Conservation (phyloP, 2,113 vertebrate species). For the Dryoscopus gambensis region DNA sequence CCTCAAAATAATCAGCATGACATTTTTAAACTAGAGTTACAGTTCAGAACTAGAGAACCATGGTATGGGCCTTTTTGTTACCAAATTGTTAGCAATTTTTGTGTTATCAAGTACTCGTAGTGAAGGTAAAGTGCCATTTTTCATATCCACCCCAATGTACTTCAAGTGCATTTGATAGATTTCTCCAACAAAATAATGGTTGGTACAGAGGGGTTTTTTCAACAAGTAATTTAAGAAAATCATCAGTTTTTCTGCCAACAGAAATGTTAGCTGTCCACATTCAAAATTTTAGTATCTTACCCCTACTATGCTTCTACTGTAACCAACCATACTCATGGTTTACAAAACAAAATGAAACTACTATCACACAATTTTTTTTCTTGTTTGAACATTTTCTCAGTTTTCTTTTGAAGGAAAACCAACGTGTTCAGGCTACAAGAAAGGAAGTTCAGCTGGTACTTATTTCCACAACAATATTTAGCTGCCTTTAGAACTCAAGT, state of each 20-base stretch:
- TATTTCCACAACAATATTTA: not conserved
- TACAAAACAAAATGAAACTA: not conserved
- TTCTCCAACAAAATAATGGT: not conserved
- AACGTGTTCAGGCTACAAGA: not conserved
- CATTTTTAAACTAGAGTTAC: not conserved
- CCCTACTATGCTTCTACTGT: not conserved
- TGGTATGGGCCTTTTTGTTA: not conserved
- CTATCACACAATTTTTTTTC: not conserved
- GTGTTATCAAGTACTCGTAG: not conserved
- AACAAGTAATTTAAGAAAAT: not conserved
- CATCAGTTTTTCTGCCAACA: not conserved
- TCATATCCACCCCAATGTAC: not conserved
- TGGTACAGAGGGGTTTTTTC: rapidly evolving
- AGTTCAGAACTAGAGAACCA: not conserved
- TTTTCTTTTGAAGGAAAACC: not conserved
- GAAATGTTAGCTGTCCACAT: not conserved
- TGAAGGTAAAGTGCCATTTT: not conserved
- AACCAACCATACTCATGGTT: not conserved
- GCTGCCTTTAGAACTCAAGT: not conserved
- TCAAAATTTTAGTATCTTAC: not conserved
- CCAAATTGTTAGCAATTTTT: not conserved
- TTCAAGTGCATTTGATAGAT: not conserved
- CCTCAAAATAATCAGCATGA: not conserved
- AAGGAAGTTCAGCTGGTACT: not conserved
- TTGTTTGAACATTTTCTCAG: not conserved